A percentile compares a stretch with the other conserved stretches of the same genome.
These are phyloP conservation scores for Fragum sueziense DNA, from an alignment of 2,888 invertebrate genomes.

Conservation along the genomic window DNA sequence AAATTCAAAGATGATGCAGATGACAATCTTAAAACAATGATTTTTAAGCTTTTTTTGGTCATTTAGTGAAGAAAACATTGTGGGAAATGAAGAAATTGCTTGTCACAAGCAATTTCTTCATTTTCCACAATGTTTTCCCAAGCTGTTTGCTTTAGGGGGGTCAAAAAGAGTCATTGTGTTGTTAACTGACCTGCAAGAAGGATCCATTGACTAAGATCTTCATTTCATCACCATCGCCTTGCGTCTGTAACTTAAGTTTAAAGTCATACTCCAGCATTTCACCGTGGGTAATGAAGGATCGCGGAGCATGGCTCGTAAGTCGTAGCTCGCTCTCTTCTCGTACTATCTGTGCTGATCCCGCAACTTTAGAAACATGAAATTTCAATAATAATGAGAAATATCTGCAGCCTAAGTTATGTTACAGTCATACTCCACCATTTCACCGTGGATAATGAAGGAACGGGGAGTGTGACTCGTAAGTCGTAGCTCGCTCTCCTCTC, in stretches of 20 bases:
- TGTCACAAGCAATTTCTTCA: too few relatives aligned
- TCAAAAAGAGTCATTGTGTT: too few relatives aligned
- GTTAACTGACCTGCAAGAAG: not conserved
- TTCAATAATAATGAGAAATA: too few relatives aligned
- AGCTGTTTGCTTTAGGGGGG: too few relatives aligned
- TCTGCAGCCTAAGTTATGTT: too few relatives aligned
- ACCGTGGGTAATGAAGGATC: not conserved
- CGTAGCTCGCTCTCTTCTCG: conserved; percentile 12
- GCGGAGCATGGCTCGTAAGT: conserved; percentile 1
- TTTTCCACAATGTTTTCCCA: too few relatives aligned
- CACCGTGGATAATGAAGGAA: not conserved
- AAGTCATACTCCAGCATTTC: conserved; percentile 1
- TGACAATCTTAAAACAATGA: too few relatives aligned
- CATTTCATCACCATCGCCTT: not conserved
- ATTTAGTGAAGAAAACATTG: too few relatives aligned
- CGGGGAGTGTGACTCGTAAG: conserved; percentile 4
- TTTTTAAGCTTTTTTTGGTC: too few relatives aligned
- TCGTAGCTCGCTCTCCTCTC: conserved; percentile 11
- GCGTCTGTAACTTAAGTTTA: not conserved
- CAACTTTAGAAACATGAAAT: too few relatives aligned
- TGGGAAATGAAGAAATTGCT: too few relatives aligned
- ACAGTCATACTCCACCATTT: not conserved
- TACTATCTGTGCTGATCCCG: not conserved
- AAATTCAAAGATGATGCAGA: too few relatives aligned
- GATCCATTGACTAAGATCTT: conserved; percentile 4